These are phyloP conservation scores for Lordiphosa clarofinis DNA, from an alignment of 1,140 invertebrate genomes.

Conservation along the genomic window DNA sequence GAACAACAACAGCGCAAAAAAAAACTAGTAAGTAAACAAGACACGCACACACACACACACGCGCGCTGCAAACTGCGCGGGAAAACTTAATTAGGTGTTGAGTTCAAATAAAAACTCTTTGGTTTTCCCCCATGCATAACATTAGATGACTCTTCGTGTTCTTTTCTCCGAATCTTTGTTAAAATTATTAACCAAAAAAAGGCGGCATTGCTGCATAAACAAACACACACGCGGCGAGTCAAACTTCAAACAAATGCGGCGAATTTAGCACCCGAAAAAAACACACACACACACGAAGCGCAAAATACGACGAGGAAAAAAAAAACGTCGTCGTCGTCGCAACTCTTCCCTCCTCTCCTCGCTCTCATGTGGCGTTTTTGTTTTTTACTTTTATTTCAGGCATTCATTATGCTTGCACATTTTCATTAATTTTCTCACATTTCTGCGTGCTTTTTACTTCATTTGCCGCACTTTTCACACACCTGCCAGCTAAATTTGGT, in stretches of 20 bases:
- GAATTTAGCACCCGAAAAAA: conserved; percentile 55
- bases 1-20: conserved; percentile 36
- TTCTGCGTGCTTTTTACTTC: conserved; percentile 50
- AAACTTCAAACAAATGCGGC: conserved; percentile 63
- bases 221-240: conserved; percentile 73
- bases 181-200: conserved; percentile 66
- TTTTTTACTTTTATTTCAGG: conserved; percentile 54
- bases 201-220: conserved; percentile 77
- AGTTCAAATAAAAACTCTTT: conserved; percentile 45
- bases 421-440: conserved; percentile 18
- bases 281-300: conserved; percentile 47
- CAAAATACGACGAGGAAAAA: conserved; percentile 69
- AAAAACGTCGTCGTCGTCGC: conserved; percentile 32
- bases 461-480: conserved; percentile 63
- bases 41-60: conserved; percentile 14
- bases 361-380: conserved; percentile 62
- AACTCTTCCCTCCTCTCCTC: conserved; percentile 14
- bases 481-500: conserved; percentile 63
- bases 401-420: conserved; percentile 12
- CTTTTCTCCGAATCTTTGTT: conserved; percentile 39
- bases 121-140: neutral
- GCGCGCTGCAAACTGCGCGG: conserved; percentile 27
- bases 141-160: too few species aligned
- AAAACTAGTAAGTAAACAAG: conserved; percentile 66
- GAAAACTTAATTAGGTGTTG: conserved; percentile 16